Conservation (phyloP, 2,113 vertebrate genomes). For the Mormyrus iriodes region DNA sequence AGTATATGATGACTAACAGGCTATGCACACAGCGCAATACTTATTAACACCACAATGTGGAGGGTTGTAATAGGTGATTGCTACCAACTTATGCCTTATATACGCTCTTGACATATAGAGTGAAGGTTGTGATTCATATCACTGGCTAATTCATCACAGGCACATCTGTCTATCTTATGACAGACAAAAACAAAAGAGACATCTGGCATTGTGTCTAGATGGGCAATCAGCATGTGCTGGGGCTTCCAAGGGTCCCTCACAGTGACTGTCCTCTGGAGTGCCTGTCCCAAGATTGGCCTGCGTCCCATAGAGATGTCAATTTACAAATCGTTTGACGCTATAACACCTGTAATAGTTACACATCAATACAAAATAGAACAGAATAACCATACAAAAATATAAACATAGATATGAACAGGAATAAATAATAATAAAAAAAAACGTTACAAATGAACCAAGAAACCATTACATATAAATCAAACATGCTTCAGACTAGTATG, state of each 20-base stretch:
- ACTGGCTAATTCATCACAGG: neutral
- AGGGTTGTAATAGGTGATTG: neutral
- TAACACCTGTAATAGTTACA: neutral
- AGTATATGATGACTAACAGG: neutral
- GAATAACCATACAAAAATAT: neutral
- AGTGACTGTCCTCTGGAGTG: neutral
- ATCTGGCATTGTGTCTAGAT: neutral
- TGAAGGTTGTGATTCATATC: neutral
- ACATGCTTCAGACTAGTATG: neutral
- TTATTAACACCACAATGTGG: neutral
- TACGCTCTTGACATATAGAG: neutral
- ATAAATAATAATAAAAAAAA: neutral
- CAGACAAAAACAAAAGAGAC: neutral
- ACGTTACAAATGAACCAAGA: neutral
- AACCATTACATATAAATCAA: neutral
- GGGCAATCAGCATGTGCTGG: neutral
- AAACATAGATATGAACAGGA: neutral
- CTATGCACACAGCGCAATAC: neutral
- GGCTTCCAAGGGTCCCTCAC: neutral
- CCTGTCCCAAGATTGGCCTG: neutral
- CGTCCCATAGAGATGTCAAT: neutral
- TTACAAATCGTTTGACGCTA: neutral
- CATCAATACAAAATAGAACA: neutral
- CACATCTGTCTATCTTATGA: neutral
- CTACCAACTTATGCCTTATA: neutral